Conservation (phyloP, 1,140 invertebrate genomes). For the Cydia amplana region DNA sequence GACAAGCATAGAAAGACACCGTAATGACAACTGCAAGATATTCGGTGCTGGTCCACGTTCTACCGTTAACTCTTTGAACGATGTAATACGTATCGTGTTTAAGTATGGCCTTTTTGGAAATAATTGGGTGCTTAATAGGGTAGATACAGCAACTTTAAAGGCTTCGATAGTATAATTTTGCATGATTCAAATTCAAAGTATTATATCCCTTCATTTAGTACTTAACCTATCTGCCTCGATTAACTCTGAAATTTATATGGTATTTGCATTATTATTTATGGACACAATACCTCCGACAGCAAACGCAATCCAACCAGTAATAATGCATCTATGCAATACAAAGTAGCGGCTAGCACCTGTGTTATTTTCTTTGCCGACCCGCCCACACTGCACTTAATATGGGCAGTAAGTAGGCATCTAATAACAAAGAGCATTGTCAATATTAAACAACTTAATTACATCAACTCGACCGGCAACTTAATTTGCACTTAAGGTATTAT, state of each 20-base stretch:
- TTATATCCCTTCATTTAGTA: neutral
- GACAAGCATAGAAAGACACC: no score
- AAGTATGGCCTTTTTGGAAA: neutral
- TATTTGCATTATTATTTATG: slow-evolving; percentile 29
- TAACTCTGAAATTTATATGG: neutral
- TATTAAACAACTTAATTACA: slow-evolving; percentile 26
- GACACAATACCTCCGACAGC: neutral
- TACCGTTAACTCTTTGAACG: slow-evolving; percentile 32
- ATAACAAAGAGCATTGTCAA: slow-evolving; percentile 30
- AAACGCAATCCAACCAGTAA: slow-evolving; percentile 27
- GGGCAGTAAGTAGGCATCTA: slow-evolving; percentile 15
- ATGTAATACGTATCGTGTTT: neutral
- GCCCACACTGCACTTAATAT: slow-evolving; percentile 19
- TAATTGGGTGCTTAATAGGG: neutral
- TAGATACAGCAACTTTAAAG: neutral
- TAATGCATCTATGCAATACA: slow-evolving; percentile 15
- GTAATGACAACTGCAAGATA: slow-evolving; percentile 43
- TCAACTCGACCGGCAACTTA: neutral
- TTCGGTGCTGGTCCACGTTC: slow-evolving; percentile 38
- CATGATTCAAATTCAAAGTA: neutral
- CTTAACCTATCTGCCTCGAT: neutral
- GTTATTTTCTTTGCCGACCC: slow-evolving; percentile 4
- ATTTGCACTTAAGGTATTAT: slow-evolving; percentile 5
- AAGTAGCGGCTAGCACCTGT: slow-evolving; percentile 16
- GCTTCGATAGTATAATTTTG: neutral